Base-by-base conservation (phyloP, 2,888 invertebrate species). In the Apodemia duryi region DNA sequence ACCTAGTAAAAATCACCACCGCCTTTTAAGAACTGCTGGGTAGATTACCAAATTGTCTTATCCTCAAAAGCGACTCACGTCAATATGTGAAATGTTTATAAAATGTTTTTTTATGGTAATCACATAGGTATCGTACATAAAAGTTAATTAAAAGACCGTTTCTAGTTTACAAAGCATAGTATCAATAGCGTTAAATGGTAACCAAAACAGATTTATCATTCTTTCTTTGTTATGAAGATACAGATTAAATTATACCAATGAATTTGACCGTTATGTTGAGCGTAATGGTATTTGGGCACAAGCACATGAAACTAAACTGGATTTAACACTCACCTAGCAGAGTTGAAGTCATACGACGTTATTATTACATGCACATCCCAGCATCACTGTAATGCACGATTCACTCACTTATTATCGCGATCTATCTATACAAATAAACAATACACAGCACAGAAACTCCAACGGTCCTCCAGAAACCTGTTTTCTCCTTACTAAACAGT, bases 381-480 rank as follows among this genome's bases (percentile, higher is more conserved):
- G 70, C 67, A 68, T 68, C 52, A 68, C 68, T 49, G 46, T 49
- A n/a, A 67, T 67, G 46, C 65, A 51, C 66, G 66, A 65, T 57
- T 66, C 69, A 69, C 68, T 68, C 69, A 68, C 68, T 67, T 63
- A 65, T 62, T 67, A 65, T 70, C 65, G 69, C 63, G 67, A 69
- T 9, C 51, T 21, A 51, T 51, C 21, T 21, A 67, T 66, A 66
- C 65, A 68, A 65, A 85, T 81, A 83, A 81, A 86, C 78, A 83
- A 68, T 69, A 70, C 72, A 71, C 70, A 69, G 82, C 82, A 86
- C 84, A 85, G 85, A 84, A 85, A 85, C 81, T 76, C 82, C 86
- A 87, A 86, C 85, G 87, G 78, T 35, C 35, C 60, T 78, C 74
- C 75, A 70, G 77, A 81, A 90, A 89, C 90, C 85, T 78, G 88